Evolutionary conservation across 2,888 invertebrate species (phyloP).

Genomic region (Hyppa rectilinea): DNA sequence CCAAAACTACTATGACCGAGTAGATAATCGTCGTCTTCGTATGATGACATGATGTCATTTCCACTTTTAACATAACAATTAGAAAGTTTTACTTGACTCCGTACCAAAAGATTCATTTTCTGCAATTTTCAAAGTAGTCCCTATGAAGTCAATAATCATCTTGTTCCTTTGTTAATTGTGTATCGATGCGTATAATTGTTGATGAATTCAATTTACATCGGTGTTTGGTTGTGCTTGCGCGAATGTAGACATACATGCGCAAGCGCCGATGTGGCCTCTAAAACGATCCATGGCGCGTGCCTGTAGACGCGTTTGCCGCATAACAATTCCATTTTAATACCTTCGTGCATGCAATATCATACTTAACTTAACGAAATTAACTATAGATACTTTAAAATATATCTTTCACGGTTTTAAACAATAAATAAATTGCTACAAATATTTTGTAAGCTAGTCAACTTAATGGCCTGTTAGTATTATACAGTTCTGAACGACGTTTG

Average conservation of each 20-base stretch:
- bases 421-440: slow-evolving; percentile 53
- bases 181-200: slow-evolving; percentile 43
- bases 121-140: slow-evolving; percentile 6
- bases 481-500: slow-evolving; percentile 6
- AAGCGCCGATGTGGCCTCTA: slow-evolving; percentile 71
- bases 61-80: slow-evolving; percentile 32
- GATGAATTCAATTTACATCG: slow-evolving; percentile 64
- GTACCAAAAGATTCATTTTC: background rate
- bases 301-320: slow-evolving; percentile 77
- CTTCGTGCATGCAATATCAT: slow-evolving; percentile 69
- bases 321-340: slow-evolving; percentile 77
- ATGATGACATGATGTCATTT: slow-evolving; percentile 44
- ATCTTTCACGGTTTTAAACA: slow-evolving; percentile 25
- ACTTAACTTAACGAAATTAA: slow-evolving; percentile 64
- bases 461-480: slow-evolving; percentile 19
- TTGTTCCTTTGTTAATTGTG: slow-evolving; percentile 31
- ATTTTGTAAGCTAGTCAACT: slow-evolving; percentile 40
- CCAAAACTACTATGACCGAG: slow-evolving; percentile 51
- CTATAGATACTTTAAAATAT: slow-evolving; percentile 45
- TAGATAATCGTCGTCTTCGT: slow-evolving; percentile 43
- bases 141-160: slow-evolving; percentile 14
- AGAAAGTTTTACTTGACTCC: slow-evolving; percentile 40
- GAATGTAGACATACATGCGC: slow-evolving; percentile 70
- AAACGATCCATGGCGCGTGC: slow-evolving; percentile 81
- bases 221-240: slow-evolving; percentile 65